Base-by-base conservation (phyloP, 2,888 invertebrate genomes). In the Ormyrus labotus region DNA sequence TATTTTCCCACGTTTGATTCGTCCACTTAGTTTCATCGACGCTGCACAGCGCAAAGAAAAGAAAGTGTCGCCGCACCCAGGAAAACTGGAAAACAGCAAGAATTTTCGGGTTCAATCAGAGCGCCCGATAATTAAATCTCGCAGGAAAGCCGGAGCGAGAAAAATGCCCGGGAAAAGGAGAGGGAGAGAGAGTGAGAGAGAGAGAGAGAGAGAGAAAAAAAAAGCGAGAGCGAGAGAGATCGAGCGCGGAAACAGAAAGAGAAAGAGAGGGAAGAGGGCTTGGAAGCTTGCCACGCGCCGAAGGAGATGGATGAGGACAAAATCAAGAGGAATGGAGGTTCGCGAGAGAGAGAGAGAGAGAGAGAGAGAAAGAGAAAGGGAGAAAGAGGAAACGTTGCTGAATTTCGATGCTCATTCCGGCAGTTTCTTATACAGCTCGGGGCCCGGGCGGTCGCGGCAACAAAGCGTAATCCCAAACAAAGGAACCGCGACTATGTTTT, bases 41-140 rank as follows among this genome's bases (percentile, higher is more conserved):
- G 45, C 50, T 47, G 51, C 51, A 13, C 51, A 13, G 19, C 13
- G 57, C 7, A 70, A 50, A 10, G 6, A 69, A 60, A 13, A 45
- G 13, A 50, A 50, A n/a, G 45, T 47, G n/a, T 45, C 53, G 19
- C 55, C 55, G 50, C 47, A 34, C 34, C 34, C 34, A 34, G 34
- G 61, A 68, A 73, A 69, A 64, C 57, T 11, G n/a, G 60, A 76
- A 76, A 80, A 76, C 71, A 67, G 57, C 10, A 50, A 68, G 65
- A 73, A 73, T 69, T 81, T 81, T 73, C 69, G 61, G 68, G 65
- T 72, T 53, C 50, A 80, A 80, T 73, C 51, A 65, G 60, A 47
- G 64, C 63, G 70, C 11, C 63, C 73, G 84, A 84, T 85, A 85
- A 86, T 86, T 85, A 85, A 85, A 85, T 85, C 83, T 77, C 64